Base-by-base conservation (phyloP, 2,888 invertebrate species). In the Sinodicranocentrus sp. region DNA sequence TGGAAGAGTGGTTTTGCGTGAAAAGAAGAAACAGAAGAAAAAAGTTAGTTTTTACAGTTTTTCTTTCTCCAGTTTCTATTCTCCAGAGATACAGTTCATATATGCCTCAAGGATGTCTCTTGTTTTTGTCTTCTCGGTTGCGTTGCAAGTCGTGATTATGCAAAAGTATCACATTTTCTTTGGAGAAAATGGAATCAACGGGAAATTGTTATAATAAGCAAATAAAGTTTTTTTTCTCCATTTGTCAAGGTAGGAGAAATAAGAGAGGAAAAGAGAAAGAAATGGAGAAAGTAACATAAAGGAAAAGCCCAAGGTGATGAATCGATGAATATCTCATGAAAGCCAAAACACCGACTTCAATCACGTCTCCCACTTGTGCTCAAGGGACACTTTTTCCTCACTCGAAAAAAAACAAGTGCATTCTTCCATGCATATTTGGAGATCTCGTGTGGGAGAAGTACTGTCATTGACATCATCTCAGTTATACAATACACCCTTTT, bases 241-340 rank as follows among this genome's bases (percentile, higher is more conserved):
- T 76, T 77, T 77, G 44, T 77, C 68, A 43, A 57, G 43, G 54
- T 33, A 43, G 65, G 21, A 44, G 21, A 61, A 57, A 23, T 21
- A 57, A 6, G 17, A 23, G 19, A 25, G 28, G 25, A 25, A 25
- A 43, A 59, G 19, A 17, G 52, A 65, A 75, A 21, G 44, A 13
- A 6, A 19, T 19, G 54, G 5, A 8, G 54, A 33, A 65, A 23
- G 57, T 3, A 57, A n/a, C 5, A 57, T 17, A 57, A 23, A 72
- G 43, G 17, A 61, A 21, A 48, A 57, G 68, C 70, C 70, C 61
- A 61, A 68, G 78, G 78, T 78, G 78, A 78, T 70, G 78, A 78
- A 78, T 78, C 78, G 70, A 78, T 70, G 78, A 78, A 67, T 78
- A 70, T 78, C 70, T 78, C 78, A 78, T 78, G 78, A 78, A 78